Base-by-base conservation (phyloP, 1,140 invertebrate species). In the Yoshiicerus persimilis region DNA sequence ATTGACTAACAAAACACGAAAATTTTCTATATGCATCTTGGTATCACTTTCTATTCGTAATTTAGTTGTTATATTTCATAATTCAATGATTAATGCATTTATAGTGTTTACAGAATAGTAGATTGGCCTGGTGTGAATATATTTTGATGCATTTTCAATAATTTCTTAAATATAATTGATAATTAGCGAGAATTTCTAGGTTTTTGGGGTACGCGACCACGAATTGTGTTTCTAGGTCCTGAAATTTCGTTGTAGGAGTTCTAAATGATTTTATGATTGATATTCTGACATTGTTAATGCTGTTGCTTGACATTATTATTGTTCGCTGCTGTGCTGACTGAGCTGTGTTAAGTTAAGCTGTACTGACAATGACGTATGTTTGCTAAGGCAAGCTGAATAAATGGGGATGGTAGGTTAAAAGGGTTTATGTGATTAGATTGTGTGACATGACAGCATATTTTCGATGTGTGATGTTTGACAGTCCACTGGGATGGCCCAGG, bases 401-500 rank as follows among this genome's bases (percentile, higher is more conserved):
- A 13, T 70, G 25, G 25, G 13, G 30, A 30, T 70, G 25, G 66
- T 30, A 70, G 66, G 66, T 32, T 64, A 9, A 30, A 30, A 30
- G 66, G 66, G 66, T 70, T 27, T 70, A 30, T 16, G 30, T 30
- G 25, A 70, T 70, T 30, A 27, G 66, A 70, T 66, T 27, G 30
- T 80, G 34, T 80, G 75, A 80, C 34, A 80, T 80, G 75, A 80
- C 75, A 80, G 75, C 75, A 80, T 80, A 80, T 80, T 80, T 80
- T 80, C 34, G 16, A 80, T 80, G 30, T 84, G 83, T 84, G 83
- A 62, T 84, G 70, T 89, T 89, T 89, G 41, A 89, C 89, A 90
- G 89, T 90, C 89, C 89, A 87, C 88, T 90, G 89, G 89, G 89
- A 90, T 86, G 89, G 85, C 85, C 87, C 86, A 87, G 87, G 86